phyloP scores from a whole-genome alignment of 2,888 invertebrate genomes.

The Seladonia tumulorum region DNA sequence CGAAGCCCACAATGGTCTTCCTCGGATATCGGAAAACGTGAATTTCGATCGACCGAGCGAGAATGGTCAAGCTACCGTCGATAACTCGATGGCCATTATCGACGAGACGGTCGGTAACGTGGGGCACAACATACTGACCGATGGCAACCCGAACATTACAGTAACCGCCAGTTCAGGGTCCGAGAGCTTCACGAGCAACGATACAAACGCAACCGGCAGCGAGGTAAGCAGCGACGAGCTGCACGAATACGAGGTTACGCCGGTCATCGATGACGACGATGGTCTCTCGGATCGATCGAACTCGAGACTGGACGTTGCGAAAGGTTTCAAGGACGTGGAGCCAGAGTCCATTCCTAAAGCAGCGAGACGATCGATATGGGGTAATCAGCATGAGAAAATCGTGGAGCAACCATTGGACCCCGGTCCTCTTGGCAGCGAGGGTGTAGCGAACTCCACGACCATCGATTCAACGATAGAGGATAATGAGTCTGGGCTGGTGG shows the following conservation, averaged over 20 bases:
- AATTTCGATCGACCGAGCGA: not conserved
- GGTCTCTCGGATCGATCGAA: constrained; percentile 12
- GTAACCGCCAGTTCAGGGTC: constrained; percentile 60
- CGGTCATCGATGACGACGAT: constrained; percentile 27
- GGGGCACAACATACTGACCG: constrained; percentile 11
- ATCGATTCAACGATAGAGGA: constrained; percentile 30
- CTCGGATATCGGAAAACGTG: not conserved
- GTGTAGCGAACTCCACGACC: constrained; percentile 16
- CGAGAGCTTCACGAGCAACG: constrained; percentile 74
- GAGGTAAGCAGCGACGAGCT: constrained; percentile 80
- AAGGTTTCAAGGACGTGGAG: constrained; percentile 28
- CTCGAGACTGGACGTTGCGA: not conserved
- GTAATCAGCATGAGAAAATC: constrained; percentile 16
- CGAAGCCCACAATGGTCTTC: constrained; percentile 15
- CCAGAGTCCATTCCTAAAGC: constrained; percentile 9
- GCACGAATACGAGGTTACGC: constrained; percentile 78
- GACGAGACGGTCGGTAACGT: constrained; percentile 38
- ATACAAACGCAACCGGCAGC: constrained; percentile 76
- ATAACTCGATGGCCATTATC: constrained; percentile 52
- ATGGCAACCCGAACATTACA: constrained; percentile 38
- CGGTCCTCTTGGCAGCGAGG: constrained; percentile 7
- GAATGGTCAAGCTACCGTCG: constrained; percentile 32
- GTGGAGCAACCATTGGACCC: constrained; percentile 41
- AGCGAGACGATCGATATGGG: constrained; percentile 38
- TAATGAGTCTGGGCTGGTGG: constrained; percentile 34